Base-by-base conservation (phyloP, 1,140 invertebrate genomes). In the Drosophila parabipectinata region DNA sequence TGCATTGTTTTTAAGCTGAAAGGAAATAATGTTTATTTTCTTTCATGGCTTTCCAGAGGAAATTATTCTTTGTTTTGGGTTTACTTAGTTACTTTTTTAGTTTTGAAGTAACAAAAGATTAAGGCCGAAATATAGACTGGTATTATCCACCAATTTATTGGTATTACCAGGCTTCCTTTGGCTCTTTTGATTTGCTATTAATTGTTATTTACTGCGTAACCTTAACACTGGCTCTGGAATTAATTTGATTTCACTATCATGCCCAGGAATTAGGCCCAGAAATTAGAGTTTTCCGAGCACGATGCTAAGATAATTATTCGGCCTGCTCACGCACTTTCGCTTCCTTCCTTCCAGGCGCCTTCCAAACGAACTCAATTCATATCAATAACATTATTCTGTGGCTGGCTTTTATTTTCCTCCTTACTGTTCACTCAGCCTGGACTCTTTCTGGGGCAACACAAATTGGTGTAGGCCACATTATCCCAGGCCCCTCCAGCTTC, bases 361-460 rank as follows among this genome's bases (percentile, higher is more conserved):
- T 28, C 48, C 50, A 68, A 75, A 34, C 55, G 37, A 37, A 51
- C 62, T 45, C 66, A 82, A 87, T 79, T 88, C 75, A 79, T 88
- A 83, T 72, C 71, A 82, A 87, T 79, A 88, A 82, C 71, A 87
- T 69, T 79, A 72, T 62, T 56, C 48, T 34, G 26, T 21, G 52
- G 51, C 32, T 7, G 15, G 26, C 60, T 9, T n/a, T 45, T 15
- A 32, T 30, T 32, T 15, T 14, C 24, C 0, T 14, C 24, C 0
- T 3, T 10, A 10, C 24, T 57, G 39, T 10, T 45, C n/a, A 1
- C 7, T 34, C n/a, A 44, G 39, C n/a, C 39, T 45, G 41, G 55
- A 21, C 57, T 32, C 30, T 45, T 69, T 45, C 8, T 7, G 4
- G 68, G 51, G 24, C 63, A 37, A 39, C 62, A 56, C 66, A 39